Evolutionary conservation across 1,140 invertebrate genomes (phyloP), one percentile per base, ranked within the genome.

Genomic region (Nautilus pompilius): DNA sequence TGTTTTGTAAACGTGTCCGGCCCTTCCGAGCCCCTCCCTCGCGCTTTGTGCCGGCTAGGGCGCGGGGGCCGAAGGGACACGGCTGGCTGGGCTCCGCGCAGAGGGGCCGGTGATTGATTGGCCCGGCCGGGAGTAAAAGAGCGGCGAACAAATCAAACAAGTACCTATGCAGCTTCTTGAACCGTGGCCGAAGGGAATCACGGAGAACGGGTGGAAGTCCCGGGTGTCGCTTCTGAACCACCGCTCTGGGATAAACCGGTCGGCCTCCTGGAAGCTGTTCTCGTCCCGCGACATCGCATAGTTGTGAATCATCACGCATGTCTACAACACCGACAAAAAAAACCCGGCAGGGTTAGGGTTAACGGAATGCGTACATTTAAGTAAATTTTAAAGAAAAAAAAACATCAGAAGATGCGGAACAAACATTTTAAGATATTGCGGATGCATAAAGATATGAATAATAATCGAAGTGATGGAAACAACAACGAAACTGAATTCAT

Each of bases 171-270:
- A 77, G 46, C 69, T 70, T 56, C 75, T 61, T 6, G 66, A 62
- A 17, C 75, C 75, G 60, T 70, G 70, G 15, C 75, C 75, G 45
- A 75, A 77, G 0, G 75, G 75, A 36, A 77, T 60, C 17, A 66
- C 65, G 15, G 75, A 69, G 60, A 75, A 77, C 26, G 75, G 71
- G 41, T 69, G 69, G 58, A 70, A 68, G 15, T 72, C 63, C 46
- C 60, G 51, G 24, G 55, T 59, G 45, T 75, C 69, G 10, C 49
- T 51, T 51, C 71, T 62, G 45, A 80, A 48, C 79, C 79, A 81
- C 46, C 79, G 56, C 30, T 81, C 78, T 10, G 78, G 78, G 22
- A 71, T 66, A 58, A 78, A 81, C 28, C 70, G 60, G n/a, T 70
- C 62, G 4, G 79, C 73, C 41, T 77, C 58, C 15, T 66, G 36